phyloP scores from a whole-genome alignment of 2,888 invertebrate genomes.

The Yponomeuta cagnagella region DNA sequence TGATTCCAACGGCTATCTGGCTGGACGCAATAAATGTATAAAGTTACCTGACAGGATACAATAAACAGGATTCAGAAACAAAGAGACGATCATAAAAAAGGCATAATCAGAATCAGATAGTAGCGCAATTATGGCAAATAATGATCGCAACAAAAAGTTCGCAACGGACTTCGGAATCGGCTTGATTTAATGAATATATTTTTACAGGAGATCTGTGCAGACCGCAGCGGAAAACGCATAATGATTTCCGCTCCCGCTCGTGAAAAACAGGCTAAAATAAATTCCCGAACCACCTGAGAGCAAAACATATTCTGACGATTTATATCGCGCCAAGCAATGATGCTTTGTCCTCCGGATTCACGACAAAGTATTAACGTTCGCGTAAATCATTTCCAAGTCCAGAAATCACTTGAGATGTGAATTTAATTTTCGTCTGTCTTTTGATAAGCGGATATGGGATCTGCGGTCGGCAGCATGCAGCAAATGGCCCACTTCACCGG shows the following conservation, averaged over 20 bases:
- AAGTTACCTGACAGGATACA: background rate
- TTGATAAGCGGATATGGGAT: conserved; percentile 46
- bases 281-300: conserved; percentile 26
- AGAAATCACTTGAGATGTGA: background rate
- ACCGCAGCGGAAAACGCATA: conserved; percentile 67
- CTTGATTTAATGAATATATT: conserved; percentile 67
- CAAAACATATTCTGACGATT: background rate
- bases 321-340: background rate
- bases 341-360: background rate
- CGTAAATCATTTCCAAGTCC: background rate
- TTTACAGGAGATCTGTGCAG: conserved; percentile 59
- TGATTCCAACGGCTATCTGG: too few species aligned
- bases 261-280: conserved; percentile 62
- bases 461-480: conserved; percentile 49
- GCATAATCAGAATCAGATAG: conserved; percentile 12
- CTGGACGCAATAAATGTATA: background rate
- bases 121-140: conserved; percentile 17
- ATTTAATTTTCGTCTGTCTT: background rate
- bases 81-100: conserved; percentile 7
- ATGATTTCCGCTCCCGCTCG: conserved; percentile 65
- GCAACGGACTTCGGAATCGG: conserved; percentile 42
- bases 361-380: background rate
- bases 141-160: conserved; percentile 36
- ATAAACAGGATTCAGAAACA: conserved; percentile 4
- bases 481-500: conserved; percentile 36